phyloP scores from a whole-genome alignment of 2,797 vertebrate species.

The Nothura maculosa region DNA sequence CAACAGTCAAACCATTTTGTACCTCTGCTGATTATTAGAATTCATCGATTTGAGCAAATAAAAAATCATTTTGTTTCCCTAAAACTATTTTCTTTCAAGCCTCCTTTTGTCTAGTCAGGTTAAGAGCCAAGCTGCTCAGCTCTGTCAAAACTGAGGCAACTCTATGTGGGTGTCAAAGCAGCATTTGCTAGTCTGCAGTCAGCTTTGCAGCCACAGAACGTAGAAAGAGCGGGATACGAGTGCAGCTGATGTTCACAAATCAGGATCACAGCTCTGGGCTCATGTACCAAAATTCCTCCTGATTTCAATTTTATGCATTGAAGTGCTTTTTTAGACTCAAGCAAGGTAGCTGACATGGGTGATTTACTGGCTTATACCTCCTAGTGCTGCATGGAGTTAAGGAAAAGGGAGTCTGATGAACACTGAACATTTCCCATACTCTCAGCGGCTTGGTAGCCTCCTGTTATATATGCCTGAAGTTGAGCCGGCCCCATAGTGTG shows the following conservation, averaged over 20 bases:
- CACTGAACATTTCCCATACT: neutral
- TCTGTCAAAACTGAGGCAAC: slow-evolving; percentile 67
- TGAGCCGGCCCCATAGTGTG: neutral
- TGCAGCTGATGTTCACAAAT: slow-evolving; percentile 73
- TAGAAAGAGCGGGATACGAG: slow-evolving; percentile 58
- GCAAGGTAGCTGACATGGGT: neutral
- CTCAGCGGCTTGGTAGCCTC: neutral
- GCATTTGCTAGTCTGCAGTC: slow-evolving; percentile 68
- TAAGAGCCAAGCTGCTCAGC: slow-evolving; percentile 65
- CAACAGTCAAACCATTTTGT: neutral
- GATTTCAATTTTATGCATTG: slow-evolving; percentile 60
- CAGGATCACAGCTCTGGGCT: slow-evolving; percentile 40
- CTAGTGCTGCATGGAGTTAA: neutral
- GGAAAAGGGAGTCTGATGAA: neutral
- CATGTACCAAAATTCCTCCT: slow-evolving; percentile 44
- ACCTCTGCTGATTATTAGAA: neutral
- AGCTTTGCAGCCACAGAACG: slow-evolving; percentile 64
- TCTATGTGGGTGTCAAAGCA: slow-evolving; percentile 61
- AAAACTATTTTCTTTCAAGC: slow-evolving; percentile 46
- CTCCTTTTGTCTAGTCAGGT: slow-evolving; percentile 62
- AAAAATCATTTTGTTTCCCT: slow-evolving; percentile 2
- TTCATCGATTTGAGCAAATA: neutral
- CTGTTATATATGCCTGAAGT: neutral
- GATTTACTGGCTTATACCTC: neutral
- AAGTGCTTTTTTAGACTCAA: slow-evolving; percentile 50